phyloP scores from a whole-genome alignment of 2,113 vertebrate species.

The Mellivora capensis region DNA sequence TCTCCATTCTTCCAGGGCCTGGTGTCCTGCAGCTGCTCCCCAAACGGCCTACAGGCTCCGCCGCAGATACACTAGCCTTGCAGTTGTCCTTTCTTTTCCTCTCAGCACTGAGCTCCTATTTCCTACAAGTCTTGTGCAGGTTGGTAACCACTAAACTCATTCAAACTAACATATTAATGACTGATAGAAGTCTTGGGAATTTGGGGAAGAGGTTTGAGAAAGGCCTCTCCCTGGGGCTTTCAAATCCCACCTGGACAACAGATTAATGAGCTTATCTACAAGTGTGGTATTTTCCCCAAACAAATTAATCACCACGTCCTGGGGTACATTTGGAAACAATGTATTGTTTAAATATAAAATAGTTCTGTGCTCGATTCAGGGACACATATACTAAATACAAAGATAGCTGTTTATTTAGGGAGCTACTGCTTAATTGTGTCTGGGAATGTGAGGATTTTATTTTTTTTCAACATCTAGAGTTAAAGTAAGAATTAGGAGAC shows the following conservation, averaged over 20 bases:
- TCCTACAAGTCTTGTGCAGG: neutral
- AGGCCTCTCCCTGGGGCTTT: neutral
- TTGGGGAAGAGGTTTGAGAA: neutral
- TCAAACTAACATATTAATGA: neutral
- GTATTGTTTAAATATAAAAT: neutral
- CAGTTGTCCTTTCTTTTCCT: neutral
- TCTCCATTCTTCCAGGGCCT: neutral
- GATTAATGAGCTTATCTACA: conserved; percentile 34
- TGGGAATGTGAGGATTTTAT: neutral
- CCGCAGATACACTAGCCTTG: neutral
- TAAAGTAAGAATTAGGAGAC: conserved; percentile 29
- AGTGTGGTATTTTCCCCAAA: conserved; percentile 3
- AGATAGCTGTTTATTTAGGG: conserved; percentile 26
- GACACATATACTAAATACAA: neutral
- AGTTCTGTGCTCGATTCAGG: neutral
- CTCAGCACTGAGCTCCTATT: neutral
- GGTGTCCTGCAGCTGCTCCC: neutral
- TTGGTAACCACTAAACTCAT: conserved; percentile 33
- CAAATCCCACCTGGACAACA: neutral
- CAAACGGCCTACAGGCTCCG: neutral
- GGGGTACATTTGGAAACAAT: neutral
- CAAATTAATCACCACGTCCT: conserved; percentile 18
- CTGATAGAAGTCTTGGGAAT: conserved; percentile 25
- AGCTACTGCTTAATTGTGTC: neutral
- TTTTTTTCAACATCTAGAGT: neutral